Evolutionary conservation across 2,113 vertebrate species (phyloP).

Genomic region (Ahaetulla prasina): DNA sequence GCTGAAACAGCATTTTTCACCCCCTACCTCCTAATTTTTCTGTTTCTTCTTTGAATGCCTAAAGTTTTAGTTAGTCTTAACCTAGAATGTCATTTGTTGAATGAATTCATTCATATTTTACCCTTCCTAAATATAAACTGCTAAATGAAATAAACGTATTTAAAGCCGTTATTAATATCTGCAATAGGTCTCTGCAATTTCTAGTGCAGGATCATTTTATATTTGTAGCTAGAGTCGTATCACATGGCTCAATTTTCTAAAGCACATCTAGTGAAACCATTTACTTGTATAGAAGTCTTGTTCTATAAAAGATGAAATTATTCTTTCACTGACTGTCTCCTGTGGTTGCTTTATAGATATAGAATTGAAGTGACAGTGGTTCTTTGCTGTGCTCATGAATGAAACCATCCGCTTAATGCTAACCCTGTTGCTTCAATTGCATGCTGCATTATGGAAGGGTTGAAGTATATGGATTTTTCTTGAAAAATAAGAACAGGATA

Average conservation of each 20-base stretch:
- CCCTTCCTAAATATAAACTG: constrained; percentile 4
- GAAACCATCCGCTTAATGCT: not conserved
- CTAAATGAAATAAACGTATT: constrained; percentile 15
- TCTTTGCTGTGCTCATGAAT: not conserved
- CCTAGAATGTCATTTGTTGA: constrained; percentile 23
- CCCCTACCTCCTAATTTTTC: not conserved
- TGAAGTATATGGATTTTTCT: not conserved
- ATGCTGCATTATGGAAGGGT: not conserved
- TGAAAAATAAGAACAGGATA: constrained; percentile 9
- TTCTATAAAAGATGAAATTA: not conserved
- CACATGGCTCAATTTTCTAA: not conserved
- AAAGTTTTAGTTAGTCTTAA: constrained; percentile 3
- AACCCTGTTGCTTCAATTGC: not conserved
- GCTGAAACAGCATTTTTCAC: not conserved
- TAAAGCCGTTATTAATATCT: not conserved
- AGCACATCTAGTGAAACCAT: not conserved
- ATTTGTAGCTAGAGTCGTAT: constrained; percentile 12
- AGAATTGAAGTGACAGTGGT: not conserved
- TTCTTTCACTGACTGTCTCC: not conserved
- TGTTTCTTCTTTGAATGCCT: constrained; percentile 25
- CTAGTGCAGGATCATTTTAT: constrained; percentile 12
- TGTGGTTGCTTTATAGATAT: not conserved
- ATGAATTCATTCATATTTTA: not conserved
- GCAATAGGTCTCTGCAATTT: constrained; percentile 14
- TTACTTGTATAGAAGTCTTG: constrained; percentile 1